Percentiles rank a stretch among this genome's conserved stretches.
Evolutionary conservation across 2,888 invertebrate genomes (phyloP).

Genomic region (Rapana venosa): DNA sequence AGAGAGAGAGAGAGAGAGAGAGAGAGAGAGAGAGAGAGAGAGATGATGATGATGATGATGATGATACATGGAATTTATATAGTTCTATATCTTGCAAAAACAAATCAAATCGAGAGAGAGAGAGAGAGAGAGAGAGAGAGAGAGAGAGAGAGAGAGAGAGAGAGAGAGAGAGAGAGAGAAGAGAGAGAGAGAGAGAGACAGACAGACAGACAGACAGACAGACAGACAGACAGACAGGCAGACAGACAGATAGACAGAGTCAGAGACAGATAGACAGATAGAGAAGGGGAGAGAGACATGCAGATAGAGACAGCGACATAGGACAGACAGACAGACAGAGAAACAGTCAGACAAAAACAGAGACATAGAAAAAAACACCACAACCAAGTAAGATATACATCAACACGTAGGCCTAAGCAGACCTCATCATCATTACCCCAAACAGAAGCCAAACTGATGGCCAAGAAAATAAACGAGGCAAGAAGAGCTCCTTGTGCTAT

Average conservation of each 20-base stretch:
- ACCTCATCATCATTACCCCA: background rate
- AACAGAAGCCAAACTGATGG: too few relatives aligned
- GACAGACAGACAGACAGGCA: background rate
- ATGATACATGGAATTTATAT: too few relatives aligned
- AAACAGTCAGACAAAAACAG: background rate
- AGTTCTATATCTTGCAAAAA: too few relatives aligned
- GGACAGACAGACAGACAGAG: background rate
- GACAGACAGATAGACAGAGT: background rate
- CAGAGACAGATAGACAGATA: background rate
- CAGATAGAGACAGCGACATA: background rate
- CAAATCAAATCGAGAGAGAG: too few relatives aligned
- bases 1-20: too few relatives aligned
- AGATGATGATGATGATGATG: background rate
- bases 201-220: background rate
- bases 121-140: conserved; percentile 24
- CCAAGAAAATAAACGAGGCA: too few relatives aligned
- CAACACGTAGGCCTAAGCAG: background rate
- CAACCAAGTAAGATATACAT: background rate
- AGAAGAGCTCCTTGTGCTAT: too few relatives aligned
- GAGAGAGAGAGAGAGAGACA: conserved; percentile 30
- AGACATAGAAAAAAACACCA: too few relatives aligned
- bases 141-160: conserved; percentile 10
- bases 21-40: background rate
- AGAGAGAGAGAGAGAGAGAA: background rate
- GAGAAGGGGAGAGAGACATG: background rate